Evolutionary conservation across 2,113 vertebrate genomes (phyloP).

Genomic region (Dasyurus viverrinus): DNA sequence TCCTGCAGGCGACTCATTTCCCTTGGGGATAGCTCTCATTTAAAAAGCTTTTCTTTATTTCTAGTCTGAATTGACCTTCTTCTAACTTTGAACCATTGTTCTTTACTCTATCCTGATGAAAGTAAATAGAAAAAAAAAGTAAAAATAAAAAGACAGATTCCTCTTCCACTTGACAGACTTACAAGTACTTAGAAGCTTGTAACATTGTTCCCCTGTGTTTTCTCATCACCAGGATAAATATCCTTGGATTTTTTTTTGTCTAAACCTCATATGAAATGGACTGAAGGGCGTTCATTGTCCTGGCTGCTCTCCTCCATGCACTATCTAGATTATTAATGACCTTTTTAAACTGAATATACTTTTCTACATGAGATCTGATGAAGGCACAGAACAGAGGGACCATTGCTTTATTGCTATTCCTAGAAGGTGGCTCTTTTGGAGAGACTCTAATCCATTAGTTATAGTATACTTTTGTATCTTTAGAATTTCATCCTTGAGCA

Average conservation of each 20-base stretch:
- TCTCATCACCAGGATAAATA: neutral
- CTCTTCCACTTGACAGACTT: neutral
- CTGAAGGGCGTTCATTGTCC: neutral
- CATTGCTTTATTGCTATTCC: neutral
- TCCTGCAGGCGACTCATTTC: neutral
- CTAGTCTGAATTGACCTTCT: neutral
- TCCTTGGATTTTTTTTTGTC: neutral
- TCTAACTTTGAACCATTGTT: neutral
- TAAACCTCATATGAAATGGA: neutral
- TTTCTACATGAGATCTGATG: neutral
- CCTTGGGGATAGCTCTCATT: neutral
- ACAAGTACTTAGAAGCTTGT: neutral
- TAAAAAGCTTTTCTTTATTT: neutral
- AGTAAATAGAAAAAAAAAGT: neutral
- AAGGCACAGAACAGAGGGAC: neutral
- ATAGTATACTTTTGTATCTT: neutral
- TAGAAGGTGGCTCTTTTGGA: neutral
- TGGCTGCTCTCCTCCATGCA: neutral
- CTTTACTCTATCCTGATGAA: neutral
- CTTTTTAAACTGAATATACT: neutral
- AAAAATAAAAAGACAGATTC: neutral
- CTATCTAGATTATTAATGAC: neutral
- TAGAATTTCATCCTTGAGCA: neutral
- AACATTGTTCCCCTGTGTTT: neutral
- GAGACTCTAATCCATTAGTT: neutral